Base-by-base conservation (phyloP, 2,888 invertebrate genomes). In the Sympetrum striolatum region DNA sequence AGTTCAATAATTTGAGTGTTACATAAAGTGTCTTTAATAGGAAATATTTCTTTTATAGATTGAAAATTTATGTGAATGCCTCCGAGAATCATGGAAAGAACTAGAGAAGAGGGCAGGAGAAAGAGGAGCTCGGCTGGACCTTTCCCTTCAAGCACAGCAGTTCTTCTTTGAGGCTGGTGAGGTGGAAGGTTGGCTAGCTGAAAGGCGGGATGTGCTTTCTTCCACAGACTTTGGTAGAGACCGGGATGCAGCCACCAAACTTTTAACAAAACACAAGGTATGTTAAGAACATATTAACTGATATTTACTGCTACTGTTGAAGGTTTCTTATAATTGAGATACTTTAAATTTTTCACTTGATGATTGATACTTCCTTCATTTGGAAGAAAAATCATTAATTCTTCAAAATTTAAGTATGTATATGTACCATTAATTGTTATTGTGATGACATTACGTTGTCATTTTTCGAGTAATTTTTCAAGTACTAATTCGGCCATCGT, bases 191-290 rank as follows among this genome's bases (percentile, higher is more conserved):
- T 99, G 98, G 98, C 95, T 99, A 91, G 96, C 96, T 64, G 98
- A 99, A 94, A 97, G 97, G 93, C 96, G 96, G 82, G 97, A 97
- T 91, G 96, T 97, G 53, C 94, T 98, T 8, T 96, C 96, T 58
- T 97, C 97, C n/a, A 96, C 96, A 0, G 98, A 98, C 93, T 97
- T 97, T 91, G 98, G 98, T n/a, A 95, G 97, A 90, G 98, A 99
- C 94, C 95, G 98, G 60, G 98, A 98, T 93, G 96, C 98, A 0
- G 98, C 98, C 31, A 98, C 98, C 73, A 98, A 98, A 94, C 95
- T 99, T 80, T 95, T 99, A 31, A 98, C 99, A 0, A 98, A 98
- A 93, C 99, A 99, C 93, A 99, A 99, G 96, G 97, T 97, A 93
- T 15, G 37, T 22, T 0, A 58, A 25, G 14, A 39, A 35, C 2